Percentiles rank a stretch among this genome's conserved stretches.
These are phyloP conservation scores for Drosophila bunnanda DNA, from an alignment of 2,888 invertebrate species.

Conservation along the genomic window DNA sequence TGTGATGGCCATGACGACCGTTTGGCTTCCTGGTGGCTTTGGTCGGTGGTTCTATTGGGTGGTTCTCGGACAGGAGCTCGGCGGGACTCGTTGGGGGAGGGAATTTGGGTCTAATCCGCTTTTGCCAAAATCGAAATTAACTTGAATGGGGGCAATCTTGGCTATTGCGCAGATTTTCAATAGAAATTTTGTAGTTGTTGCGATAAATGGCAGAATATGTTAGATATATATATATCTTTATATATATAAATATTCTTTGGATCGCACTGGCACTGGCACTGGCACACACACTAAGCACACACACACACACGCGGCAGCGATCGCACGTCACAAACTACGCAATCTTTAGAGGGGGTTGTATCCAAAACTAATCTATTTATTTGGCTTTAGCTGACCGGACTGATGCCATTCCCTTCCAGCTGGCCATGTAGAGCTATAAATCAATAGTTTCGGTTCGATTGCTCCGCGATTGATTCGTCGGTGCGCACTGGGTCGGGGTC, in stretches of 20 bases:
- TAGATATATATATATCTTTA: constrained; percentile 8
- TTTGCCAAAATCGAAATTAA: constrained; percentile 46
- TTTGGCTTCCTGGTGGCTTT: constrained; percentile 35
- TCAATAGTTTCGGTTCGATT: constrained; percentile 68
- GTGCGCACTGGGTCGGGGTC: constrained; percentile 20
- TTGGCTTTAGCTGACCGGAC: constrained; percentile 62
- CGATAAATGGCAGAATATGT: constrained; percentile 52
- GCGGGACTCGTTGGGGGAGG: neutral
- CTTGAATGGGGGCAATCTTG: constrained; percentile 39
- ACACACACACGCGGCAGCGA: constrained; percentile 9
- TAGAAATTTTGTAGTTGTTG: constrained; percentile 41
- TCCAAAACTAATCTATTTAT: constrained; percentile 76
- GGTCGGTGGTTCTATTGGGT: neutral
- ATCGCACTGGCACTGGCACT: constrained; percentile 37
- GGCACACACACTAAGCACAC: constrained; percentile 3
- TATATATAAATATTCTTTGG: constrained; percentile 25
- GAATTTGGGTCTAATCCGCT: constrained; percentile 38
- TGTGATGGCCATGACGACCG: constrained; percentile 40
- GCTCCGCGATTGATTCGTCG: constrained; percentile 17
- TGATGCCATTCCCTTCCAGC: constrained; percentile 58
- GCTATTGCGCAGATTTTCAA: constrained; percentile 40
- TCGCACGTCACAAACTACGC: constrained; percentile 67
- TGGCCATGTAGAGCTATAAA: constrained; percentile 57
- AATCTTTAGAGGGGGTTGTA: constrained; percentile 31
- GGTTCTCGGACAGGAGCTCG: neutral